Evolutionary conservation across 2,797 vertebrate species (phyloP), one percentile per base, ranked within the genome.

Genomic region (Microcaecilia unicolor): DNA sequence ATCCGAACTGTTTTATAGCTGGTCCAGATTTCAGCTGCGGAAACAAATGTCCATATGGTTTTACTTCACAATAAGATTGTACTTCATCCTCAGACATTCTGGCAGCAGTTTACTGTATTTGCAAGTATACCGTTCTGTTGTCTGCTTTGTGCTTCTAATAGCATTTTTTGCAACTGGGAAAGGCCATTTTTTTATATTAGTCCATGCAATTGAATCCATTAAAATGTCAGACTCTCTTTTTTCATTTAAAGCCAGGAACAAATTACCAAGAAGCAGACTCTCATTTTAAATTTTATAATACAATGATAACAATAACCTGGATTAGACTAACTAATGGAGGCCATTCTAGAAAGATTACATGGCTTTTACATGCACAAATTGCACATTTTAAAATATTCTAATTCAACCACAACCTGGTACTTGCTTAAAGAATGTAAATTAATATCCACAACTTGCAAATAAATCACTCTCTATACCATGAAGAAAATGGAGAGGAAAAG

Each of bases 61-160:
- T 29, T 20, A 46, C 45, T 60, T 61, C 46, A 58, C 44, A 25
- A 9, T 2, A 33, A 21, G 10, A 29, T 7, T n/a, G 6, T 5
- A 1, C 13, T 9, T 31, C 21, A 36, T 5, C 18, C 19, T 42
- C 25, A 31, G 5, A 29, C 28, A 34, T 26, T n/a, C n/a, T n/a
- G n/a, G n/a, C 18, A 15, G 4, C 20, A 31, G 25, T 9, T 1
- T 24, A 13, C 4, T 37, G 5, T n/a, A 5, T 23, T 42, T 40
- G 13, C 28, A 40, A 9, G 11, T 22, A 22, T 22, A 41, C 13
- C 26, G 20, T 26, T 5, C 31, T 53, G 17, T 64, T 64, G 62
- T 59, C 29, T 48, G 9, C 28, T 55, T 29, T 43, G 16, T 44
- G 37, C 7, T 40, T 14, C 17, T 42, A 36, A 24, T 29, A 9